Conservation (phyloP, 2,797 vertebrate species). For the Pachyuromys duprasi region DNA sequence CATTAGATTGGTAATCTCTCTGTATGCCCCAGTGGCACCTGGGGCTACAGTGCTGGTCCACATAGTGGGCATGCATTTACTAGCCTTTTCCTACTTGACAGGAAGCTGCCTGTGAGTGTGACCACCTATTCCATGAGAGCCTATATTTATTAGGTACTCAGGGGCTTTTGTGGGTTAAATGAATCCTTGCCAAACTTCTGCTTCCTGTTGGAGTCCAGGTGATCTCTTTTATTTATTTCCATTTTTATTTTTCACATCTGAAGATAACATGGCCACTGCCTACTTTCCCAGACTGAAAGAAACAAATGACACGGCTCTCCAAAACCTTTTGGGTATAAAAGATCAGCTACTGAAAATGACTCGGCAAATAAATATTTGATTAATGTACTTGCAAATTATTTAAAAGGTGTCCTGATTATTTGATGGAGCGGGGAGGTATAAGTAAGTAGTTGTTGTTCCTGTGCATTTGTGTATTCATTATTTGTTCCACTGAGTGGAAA, state of each 20-base stretch:
- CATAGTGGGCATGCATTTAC: accelerated
- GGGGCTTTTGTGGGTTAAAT: accelerated
- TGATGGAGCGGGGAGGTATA: not conserved
- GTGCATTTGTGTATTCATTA: not conserved
- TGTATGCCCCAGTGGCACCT: accelerated
- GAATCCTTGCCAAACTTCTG: too few species aligned
- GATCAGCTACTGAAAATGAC: not conserved
- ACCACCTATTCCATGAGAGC: accelerated
- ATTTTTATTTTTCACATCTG: not conserved
- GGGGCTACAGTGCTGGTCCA: accelerated
- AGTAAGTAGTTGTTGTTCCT: not conserved
- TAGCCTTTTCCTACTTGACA: accelerated
- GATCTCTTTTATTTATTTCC: not conserved
- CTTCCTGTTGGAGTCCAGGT: not conserved
- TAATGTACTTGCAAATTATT: not conserved
- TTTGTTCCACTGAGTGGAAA: conserved; percentile 43
- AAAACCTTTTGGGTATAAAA: not conserved
- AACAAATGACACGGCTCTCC: accelerated
- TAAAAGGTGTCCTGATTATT: not conserved
- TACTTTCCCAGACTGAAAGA: not conserved
- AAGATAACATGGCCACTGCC: not conserved
- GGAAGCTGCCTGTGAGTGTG: accelerated
- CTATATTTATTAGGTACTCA: accelerated
- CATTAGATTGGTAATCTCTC: accelerated
- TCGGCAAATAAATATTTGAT: not conserved